A percentile compares a stretch with the other conserved stretches of the same genome.
phyloP scores from a whole-genome alignment of 2,113 vertebrate genomes.

The Elanus axillaris region DNA sequence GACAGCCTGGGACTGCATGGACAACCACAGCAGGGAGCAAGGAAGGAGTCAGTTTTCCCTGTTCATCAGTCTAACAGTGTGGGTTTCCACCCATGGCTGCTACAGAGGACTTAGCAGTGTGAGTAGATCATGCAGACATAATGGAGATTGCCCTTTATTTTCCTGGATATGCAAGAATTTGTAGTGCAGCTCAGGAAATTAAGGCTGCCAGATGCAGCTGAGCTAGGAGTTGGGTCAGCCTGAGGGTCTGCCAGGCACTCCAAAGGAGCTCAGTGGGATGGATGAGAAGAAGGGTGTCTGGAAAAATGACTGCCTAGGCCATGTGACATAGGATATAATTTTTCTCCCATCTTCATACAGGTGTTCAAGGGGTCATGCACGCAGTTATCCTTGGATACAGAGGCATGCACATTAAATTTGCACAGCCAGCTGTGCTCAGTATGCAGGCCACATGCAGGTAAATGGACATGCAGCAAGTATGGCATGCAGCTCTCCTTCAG shows the following conservation, averaged over 20 bases:
- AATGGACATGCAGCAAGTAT: not conserved
- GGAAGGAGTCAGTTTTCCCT: not conserved
- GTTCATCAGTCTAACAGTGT: not conserved
- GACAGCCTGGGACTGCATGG: not conserved
- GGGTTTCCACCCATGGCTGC: not conserved
- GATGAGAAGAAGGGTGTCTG: not conserved
- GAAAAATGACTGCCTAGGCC: not conserved
- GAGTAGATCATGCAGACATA: not conserved
- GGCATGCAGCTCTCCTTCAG: not conserved
- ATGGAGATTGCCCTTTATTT: not conserved
- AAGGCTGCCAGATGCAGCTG: not conserved
- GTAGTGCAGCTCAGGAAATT: not conserved
- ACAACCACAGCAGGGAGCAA: not conserved
- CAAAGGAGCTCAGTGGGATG: not conserved
- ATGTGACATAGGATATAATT: fast-evolving
- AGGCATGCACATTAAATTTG: not conserved
- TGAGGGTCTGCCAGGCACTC: not conserved
- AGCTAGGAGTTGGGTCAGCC: not conserved
- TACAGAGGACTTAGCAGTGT: not conserved
- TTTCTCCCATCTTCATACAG: not conserved
- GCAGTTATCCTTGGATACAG: not conserved
- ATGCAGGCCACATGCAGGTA: not conserved
- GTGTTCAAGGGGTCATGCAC: not conserved
- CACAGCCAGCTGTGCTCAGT: not conserved
- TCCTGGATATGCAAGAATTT: not conserved